Percentiles rank a stretch among this genome's conserved stretches.
These are phyloP conservation scores for Halictus rubicundus DNA, from an alignment of 1,140 invertebrate genomes.

Conservation along the genomic window DNA sequence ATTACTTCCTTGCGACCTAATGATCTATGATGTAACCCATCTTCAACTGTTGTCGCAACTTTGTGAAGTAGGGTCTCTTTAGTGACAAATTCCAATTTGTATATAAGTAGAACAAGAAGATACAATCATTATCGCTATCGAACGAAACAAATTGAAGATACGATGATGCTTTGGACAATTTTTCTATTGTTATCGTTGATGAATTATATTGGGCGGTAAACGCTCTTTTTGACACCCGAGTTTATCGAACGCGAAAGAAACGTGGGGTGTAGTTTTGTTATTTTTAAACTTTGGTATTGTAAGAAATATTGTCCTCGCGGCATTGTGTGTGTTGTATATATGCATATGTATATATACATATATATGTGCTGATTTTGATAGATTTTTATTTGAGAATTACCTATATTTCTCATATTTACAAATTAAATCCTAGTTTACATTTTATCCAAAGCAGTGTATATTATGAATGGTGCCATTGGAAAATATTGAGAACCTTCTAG, in stretches of 20 bases:
- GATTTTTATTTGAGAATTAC: constrained; percentile 35
- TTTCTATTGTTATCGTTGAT: constrained; percentile 30
- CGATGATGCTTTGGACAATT: constrained; percentile 50
- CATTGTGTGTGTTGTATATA: constrained; percentile 23
- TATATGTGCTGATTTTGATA: constrained; percentile 11
- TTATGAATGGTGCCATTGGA: constrained; percentile 56
- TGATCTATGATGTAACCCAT: constrained; percentile 78
- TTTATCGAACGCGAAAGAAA: constrained; percentile 28
- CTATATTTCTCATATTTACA: constrained; percentile 34
- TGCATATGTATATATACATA: background rate
- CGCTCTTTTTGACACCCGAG: constrained; percentile 31
- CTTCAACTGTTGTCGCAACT: constrained; percentile 68
- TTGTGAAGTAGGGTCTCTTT: constrained; percentile 65
- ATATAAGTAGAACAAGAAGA: constrained; percentile 57
- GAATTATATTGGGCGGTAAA: constrained; percentile 17
- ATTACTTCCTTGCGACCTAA: constrained; percentile 77
- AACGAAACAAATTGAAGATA: constrained; percentile 36
- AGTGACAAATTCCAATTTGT: constrained; percentile 55
- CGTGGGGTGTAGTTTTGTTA: constrained; percentile 24
- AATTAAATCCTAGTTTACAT: constrained; percentile 28
- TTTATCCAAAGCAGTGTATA: constrained; percentile 46
- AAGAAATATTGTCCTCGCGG: constrained; percentile 17
- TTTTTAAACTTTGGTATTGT: constrained; percentile 24
- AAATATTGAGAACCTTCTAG: constrained; percentile 57
- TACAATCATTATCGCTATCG: constrained; percentile 37